Percentiles rank a stretch among this genome's conserved stretches.
Evolutionary conservation across 2,113 vertebrate species (phyloP).

Genomic region (Tragelaphus imberbis): DNA sequence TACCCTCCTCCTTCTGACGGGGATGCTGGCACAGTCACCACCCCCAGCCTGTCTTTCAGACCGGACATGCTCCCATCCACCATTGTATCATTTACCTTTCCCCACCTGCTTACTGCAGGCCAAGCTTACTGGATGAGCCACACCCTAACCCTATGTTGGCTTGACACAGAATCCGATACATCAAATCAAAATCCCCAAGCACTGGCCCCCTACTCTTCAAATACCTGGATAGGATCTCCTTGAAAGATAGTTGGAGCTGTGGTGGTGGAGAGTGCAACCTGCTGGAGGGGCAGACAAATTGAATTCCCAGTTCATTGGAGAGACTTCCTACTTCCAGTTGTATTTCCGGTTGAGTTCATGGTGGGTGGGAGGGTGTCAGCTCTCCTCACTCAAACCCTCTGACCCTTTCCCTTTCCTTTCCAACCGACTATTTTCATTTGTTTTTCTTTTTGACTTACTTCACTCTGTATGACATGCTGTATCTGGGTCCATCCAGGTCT

Average conservation of each 20-base stretch:
- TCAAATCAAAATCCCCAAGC: not conserved
- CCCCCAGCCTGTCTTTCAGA: not conserved
- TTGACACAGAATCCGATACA: not conserved
- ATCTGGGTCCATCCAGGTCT: not conserved
- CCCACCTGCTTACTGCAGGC: not conserved
- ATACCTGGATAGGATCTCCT: not conserved
- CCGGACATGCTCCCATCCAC: not conserved
- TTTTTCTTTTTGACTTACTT: not conserved
- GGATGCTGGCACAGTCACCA: not conserved
- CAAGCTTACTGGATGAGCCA: not conserved
- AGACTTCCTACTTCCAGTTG: not conserved
- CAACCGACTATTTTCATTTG: not conserved
- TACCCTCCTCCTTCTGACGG: not conserved
- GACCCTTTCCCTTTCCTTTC: not conserved
- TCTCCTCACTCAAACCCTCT: not conserved
- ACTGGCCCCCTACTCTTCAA: not conserved
- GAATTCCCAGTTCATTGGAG: not conserved
- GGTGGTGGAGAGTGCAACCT: not conserved
- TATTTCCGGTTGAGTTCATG: not conserved
- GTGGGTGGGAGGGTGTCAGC: not conserved
- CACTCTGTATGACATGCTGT: not conserved
- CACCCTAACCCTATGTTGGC: not conserved
- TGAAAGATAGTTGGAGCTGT: not conserved
- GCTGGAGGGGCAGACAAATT: not conserved
- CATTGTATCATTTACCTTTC: not conserved